These are phyloP conservation scores for Arvicanthis niloticus DNA, from an alignment of 2,113 vertebrate genomes.

Conservation along the genomic window DNA sequence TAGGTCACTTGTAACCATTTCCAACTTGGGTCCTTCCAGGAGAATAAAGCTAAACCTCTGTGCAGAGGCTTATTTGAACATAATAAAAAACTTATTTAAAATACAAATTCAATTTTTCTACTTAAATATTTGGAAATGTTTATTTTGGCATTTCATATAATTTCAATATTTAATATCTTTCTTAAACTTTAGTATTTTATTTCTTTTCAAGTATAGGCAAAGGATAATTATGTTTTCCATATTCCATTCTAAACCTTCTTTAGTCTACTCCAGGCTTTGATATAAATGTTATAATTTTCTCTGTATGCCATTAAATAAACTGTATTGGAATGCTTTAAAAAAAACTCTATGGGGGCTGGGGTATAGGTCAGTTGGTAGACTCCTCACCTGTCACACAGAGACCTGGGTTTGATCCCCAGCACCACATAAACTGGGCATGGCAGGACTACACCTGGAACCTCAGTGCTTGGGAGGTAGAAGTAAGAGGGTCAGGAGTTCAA, in stretches of 20 bases:
- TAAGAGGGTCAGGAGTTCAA: not conserved
- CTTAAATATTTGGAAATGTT: constrained; percentile 54
- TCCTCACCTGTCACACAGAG: not conserved
- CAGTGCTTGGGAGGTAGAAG: no score
- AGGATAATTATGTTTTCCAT: not conserved
- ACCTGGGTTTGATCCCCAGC: not conserved
- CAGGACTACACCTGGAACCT: not conserved
- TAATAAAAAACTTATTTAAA: not conserved
- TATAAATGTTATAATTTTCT: not conserved
- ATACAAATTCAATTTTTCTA: not conserved
- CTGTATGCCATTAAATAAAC: constrained; percentile 4
- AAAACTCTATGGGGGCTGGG: not conserved
- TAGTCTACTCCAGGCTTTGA: not conserved
- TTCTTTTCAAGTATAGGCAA: constrained; percentile 25
- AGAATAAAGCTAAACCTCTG: not conserved
- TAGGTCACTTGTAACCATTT: not conserved
- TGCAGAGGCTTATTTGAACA: not conserved
- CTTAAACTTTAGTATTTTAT: constrained; percentile 48
- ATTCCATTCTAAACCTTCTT: constrained; percentile 34
- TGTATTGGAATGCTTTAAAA: constrained; percentile 17
- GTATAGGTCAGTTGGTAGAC: not conserved
- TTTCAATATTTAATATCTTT: constrained; percentile 35
- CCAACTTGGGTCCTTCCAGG: not conserved
- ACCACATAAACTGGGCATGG: not conserved
- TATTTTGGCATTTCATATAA: constrained; percentile 33